Percentiles rank a stretch among this genome's conserved stretches.
These are phyloP conservation scores for Trachelus tabidus DNA, from an alignment of 2,888 invertebrate genomes.

Conservation along the genomic window DNA sequence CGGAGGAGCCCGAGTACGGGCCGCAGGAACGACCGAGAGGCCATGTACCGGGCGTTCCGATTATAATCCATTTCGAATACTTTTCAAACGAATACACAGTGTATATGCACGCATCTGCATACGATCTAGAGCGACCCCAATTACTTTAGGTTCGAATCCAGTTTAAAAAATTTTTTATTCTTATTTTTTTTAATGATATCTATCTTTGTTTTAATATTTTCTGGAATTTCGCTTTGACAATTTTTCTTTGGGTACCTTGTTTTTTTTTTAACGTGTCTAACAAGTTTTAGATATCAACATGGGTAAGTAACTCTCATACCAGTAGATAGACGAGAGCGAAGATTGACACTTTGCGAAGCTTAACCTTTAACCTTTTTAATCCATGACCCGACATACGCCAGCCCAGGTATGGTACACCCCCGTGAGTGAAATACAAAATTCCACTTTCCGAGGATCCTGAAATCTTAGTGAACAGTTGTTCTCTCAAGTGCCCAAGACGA, in stretches of 20 bases:
- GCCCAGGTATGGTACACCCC: background rate
- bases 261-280: no score
- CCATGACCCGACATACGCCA: background rate
- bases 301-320: background rate
- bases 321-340: background rate
- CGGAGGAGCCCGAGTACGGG: slow-evolving; percentile 13
- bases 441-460: background rate
- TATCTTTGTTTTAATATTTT: background rate
- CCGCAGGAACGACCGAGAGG: slow-evolving; percentile 1
- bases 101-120: background rate
- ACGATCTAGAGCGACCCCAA: background rate
- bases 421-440: background rate
- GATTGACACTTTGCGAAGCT: background rate
- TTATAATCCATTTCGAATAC: background rate
- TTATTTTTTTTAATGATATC: background rate
- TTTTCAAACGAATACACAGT: background rate
- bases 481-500: background rate
- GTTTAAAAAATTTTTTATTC: background rate
- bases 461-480: background rate
- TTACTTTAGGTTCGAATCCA: background rate
- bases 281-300: background rate
- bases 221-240: background rate
- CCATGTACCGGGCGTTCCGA: slow-evolving; percentile 7
- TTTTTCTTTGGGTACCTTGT: background rate
- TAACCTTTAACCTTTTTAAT: background rate